phyloP scores from a whole-genome alignment of 2,888 invertebrate genomes.

The Platycnemis pennipes region DNA sequence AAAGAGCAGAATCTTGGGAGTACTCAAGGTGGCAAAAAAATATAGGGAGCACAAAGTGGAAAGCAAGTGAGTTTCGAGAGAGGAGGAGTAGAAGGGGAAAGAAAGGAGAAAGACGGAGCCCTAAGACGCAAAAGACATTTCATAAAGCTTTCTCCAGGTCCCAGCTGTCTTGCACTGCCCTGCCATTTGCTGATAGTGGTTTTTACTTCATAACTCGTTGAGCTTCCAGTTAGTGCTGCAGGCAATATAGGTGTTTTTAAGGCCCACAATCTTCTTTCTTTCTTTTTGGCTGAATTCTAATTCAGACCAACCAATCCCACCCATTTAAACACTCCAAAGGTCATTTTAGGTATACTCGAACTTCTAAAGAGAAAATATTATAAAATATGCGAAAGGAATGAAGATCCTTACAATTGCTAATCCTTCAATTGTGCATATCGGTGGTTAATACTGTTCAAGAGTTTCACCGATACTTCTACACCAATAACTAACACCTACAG shows the following conservation, averaged over 20 bases:
- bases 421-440: no score
- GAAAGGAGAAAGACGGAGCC: background rate
- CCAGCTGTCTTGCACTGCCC: background rate
- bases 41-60: background rate
- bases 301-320: no score
- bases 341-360: no score
- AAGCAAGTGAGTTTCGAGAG: background rate
- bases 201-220: background rate
- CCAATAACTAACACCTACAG: no score
- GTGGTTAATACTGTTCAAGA: no score
- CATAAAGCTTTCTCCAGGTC: background rate
- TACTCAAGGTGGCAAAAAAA: background rate
- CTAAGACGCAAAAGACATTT: background rate
- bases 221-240: background rate
- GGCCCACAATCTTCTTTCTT: no score
- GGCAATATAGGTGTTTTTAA: background rate
- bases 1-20: background rate
- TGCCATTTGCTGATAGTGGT: background rate
- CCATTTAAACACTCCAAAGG: no score
- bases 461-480: no score
- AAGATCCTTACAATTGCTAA: no score
- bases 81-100: background rate
- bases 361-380: no score
- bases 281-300: no score
- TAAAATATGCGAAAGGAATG: no score